Conservation (phyloP, 2,888 invertebrate genomes). For the Maniola hyperantus region DNA sequence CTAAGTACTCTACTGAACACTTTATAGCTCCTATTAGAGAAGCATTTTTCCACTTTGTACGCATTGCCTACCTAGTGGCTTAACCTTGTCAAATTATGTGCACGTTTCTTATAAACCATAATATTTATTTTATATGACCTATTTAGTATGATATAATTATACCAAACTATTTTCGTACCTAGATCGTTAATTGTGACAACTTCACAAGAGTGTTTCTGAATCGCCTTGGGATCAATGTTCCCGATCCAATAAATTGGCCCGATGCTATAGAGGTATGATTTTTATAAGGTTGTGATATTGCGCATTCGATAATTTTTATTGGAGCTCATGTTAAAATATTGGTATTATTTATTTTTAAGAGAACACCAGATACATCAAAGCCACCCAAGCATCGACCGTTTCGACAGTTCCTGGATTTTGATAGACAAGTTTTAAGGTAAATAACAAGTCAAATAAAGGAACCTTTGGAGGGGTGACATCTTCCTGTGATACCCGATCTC, state of each 20-base stretch:
- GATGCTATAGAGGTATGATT: conserved; percentile 61
- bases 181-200: conserved; percentile 92
- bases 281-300: background rate
- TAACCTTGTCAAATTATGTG: too few species aligned
- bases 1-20: too few species aligned
- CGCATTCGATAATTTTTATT: background rate
- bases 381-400: conserved; percentile 84
- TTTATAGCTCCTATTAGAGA: too few species aligned
- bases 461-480: too few species aligned
- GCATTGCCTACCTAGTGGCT: too few species aligned
- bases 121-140: too few species aligned
- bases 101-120: too few species aligned
- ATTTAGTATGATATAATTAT: too few species aligned
- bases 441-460: background rate
- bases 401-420: conserved; percentile 91
- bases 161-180: conserved; percentile 47
- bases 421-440: conserved; percentile 85
- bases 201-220: conserved; percentile 93
- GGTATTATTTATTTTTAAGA: conserved; percentile 59
- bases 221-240: conserved; percentile 92
- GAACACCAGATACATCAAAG: conserved; percentile 46
- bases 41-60: too few species aligned
- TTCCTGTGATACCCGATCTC: too few species aligned
- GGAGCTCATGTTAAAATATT: background rate
- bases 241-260: conserved; percentile 82